Conservation (phyloP, 2,113 vertebrate genomes). For the Cranoglanis bouderius region DNA sequence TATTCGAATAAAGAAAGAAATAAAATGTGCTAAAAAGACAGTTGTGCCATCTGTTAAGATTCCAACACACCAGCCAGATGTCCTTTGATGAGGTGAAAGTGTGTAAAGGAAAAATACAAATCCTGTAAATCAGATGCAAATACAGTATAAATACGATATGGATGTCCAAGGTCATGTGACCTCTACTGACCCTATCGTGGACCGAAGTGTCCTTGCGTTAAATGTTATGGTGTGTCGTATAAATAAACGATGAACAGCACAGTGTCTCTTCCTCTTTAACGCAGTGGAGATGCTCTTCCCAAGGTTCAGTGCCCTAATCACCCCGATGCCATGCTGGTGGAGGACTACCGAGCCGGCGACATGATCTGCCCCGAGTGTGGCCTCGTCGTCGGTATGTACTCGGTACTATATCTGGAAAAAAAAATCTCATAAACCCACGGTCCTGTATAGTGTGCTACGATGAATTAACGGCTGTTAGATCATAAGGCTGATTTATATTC, state of each 20-base stretch:
- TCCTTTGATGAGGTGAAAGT: not conserved
- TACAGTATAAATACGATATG: no score
- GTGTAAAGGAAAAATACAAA: slow-evolving; percentile 1
- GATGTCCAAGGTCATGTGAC: not conserved
- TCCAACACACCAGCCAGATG: rapidly evolving
- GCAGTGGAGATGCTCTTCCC: slow-evolving; percentile 86
- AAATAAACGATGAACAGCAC: not conserved
- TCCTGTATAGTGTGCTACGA: not conserved
- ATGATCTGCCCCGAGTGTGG: slow-evolving; percentile 99
- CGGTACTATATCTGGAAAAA: no score
- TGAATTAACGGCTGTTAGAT: not conserved
- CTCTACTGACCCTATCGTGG: not conserved
- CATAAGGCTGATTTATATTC: not conserved
- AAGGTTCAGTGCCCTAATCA: slow-evolving; percentile 95
- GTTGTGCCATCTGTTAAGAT: not conserved
- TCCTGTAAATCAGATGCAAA: slow-evolving; percentile 11
- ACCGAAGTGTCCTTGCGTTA: not conserved
- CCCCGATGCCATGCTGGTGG: slow-evolving; percentile 92
- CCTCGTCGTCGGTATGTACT: slow-evolving; percentile 89
- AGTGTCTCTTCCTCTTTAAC: slow-evolving; percentile 25
- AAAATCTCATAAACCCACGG: no score
- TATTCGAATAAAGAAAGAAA: not conserved
- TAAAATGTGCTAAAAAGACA: no score
- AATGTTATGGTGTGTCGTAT: not conserved
- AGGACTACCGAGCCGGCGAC: slow-evolving; percentile 98